phyloP scores from a whole-genome alignment of 2,888 invertebrate genomes.

The Metalampra italica region DNA sequence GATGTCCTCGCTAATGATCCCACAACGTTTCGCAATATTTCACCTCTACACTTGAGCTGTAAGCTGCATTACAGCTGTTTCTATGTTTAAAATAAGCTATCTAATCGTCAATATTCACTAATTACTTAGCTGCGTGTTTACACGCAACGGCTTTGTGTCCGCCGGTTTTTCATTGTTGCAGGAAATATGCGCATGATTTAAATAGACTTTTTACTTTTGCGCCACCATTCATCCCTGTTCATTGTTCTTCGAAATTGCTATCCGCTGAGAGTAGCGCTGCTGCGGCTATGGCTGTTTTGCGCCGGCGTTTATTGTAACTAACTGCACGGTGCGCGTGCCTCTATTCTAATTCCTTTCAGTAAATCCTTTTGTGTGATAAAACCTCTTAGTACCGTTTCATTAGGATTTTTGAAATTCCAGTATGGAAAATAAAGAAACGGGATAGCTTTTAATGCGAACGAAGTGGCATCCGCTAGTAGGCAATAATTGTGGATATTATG shows the following conservation, averaged over 20 bases:
- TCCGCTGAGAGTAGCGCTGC: constrained; percentile 62
- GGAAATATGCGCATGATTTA: constrained; percentile 67
- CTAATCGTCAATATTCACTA: constrained; percentile 19
- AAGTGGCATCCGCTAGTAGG: no score
- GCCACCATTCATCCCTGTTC: constrained; percentile 63
- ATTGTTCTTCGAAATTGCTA: constrained; percentile 75
- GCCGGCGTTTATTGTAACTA: constrained; percentile 44
- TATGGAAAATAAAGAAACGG: no score
- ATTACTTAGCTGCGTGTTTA: constrained; percentile 41
- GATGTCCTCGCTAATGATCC: constrained; percentile 67
- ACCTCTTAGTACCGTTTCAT: no score
- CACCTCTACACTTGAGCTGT: constrained; percentile 14
- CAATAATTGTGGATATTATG: no score
- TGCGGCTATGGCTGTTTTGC: constrained; percentile 48
- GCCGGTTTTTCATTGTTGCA: constrained; percentile 41
- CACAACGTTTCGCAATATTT: constrained; percentile 26
- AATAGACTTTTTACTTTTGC: constrained; percentile 70
- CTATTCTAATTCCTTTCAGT: constrained; percentile 12
- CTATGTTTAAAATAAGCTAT: not conserved
- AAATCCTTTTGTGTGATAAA: constrained; percentile 11
- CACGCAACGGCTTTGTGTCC: constrained; percentile 38
- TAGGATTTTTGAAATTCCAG: no score
- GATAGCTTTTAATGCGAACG: no score
- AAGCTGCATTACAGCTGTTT: not conserved
- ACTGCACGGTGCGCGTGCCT: constrained; percentile 26